These are phyloP conservation scores for Eupeodes latifasciatus DNA, from an alignment of 2,888 invertebrate species.

Conservation along the genomic window DNA sequence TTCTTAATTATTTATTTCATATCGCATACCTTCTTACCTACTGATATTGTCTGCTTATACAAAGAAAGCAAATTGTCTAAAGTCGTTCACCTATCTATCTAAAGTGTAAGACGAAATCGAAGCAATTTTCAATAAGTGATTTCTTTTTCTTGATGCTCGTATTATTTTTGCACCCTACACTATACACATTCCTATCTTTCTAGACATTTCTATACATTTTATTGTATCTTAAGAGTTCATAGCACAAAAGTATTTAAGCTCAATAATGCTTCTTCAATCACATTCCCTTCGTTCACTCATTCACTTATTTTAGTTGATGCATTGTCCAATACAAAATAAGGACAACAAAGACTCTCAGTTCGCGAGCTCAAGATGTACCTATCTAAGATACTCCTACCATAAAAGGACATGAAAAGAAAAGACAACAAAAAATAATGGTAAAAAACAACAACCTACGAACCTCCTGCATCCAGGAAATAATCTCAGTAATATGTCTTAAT, in stretches of 20 bases:
- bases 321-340: conserved; percentile 17
- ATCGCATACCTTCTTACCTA: too few species aligned
- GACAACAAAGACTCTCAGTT: conserved; percentile 19
- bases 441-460: neutral
- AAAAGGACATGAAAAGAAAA: conserved; percentile 40
- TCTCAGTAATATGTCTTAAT: conserved; percentile 64
- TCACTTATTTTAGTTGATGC: neutral
- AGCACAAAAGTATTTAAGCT: conserved; percentile 11
- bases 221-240: neutral
- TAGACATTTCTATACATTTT: neutral
- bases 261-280: conserved; percentile 26
- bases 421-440: conserved; percentile 1
- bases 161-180: too few species aligned
- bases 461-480: conserved; percentile 37
- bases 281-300: conserved; percentile 13
- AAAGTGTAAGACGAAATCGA: neutral
- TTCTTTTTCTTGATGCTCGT: conserved; percentile 1
- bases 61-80: neutral
- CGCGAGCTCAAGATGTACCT: neutral
- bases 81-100: neutral
- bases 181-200: too few species aligned
- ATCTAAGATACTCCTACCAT: conserved; percentile 1
- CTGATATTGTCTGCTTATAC: too few species aligned
- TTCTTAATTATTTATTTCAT: too few species aligned
- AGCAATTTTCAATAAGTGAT: conserved; percentile 24